A percentile compares a stretch with the other conserved stretches of the same genome.
Conservation (phyloP, 2,797 vertebrate genomes). For the Columba guinea region DNA sequence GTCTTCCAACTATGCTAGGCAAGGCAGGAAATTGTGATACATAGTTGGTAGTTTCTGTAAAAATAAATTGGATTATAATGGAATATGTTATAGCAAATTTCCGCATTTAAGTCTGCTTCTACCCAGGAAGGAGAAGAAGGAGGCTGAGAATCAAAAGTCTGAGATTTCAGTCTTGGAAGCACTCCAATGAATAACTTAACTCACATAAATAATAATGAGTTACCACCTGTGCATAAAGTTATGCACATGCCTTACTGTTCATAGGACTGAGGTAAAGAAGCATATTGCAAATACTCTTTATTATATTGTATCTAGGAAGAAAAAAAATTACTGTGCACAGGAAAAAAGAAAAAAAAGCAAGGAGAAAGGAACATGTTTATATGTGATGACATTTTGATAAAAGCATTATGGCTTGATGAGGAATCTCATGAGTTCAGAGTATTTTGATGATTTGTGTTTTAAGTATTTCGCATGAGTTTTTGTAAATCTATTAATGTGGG, state of each 20-base stretch:
- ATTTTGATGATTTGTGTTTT: background rate
- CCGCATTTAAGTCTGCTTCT: background rate
- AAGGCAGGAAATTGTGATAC: conserved; percentile 35
- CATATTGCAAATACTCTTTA: background rate
- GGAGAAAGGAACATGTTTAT: background rate
- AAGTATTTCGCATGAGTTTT: background rate
- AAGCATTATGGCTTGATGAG: background rate
- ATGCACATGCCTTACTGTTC: background rate
- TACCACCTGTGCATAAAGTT: conserved; percentile 15
- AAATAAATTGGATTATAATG: conserved; percentile 23
- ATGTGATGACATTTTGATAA: conserved; percentile 7
- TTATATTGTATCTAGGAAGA: background rate
- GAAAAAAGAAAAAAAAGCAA: background rate
- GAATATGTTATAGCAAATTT: conserved; percentile 9
- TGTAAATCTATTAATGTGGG: background rate
- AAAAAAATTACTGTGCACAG: background rate
- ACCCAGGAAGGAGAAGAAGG: background rate
- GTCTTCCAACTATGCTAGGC: background rate
- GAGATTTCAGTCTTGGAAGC: conserved; percentile 36
- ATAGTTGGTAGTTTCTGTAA: conserved; percentile 9
- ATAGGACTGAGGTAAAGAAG: background rate
- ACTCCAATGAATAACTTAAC: conserved; percentile 4
- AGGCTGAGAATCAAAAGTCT: conserved; percentile 12
- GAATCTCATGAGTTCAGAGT: background rate
- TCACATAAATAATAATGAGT: conserved; percentile 40